A percentile compares a stretch with the other conserved stretches of the same genome.
Evolutionary conservation across 2,797 vertebrate genomes (phyloP).

Genomic region (Eutrigla gurnardus): DNA sequence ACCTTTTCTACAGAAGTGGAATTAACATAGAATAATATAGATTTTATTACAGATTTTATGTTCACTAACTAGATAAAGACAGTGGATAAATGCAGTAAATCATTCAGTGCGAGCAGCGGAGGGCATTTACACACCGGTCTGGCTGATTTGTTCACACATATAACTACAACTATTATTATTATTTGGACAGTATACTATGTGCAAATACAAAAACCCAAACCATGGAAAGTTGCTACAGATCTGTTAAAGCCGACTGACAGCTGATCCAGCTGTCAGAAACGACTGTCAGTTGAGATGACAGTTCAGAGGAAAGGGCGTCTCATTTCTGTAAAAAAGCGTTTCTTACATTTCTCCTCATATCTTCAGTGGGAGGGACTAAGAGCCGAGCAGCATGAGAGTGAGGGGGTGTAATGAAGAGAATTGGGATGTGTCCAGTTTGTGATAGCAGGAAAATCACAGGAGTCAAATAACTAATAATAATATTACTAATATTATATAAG

Average conservation of each 20-base stretch:
- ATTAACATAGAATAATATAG: background rate
- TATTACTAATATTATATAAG: background rate
- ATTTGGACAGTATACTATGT: background rate
- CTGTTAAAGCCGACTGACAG: background rate
- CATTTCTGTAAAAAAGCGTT: slow-evolving; percentile 3
- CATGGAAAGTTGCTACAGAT: background rate
- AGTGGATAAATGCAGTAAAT: background rate
- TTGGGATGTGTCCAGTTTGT: background rate
- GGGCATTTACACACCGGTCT: background rate
- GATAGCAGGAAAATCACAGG: background rate
- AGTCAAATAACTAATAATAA: background rate
- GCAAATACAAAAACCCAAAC: background rate
- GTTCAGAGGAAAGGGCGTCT: background rate
- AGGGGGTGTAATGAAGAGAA: background rate
- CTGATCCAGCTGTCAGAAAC: slow-evolving; percentile 1
- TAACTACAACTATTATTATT: background rate
- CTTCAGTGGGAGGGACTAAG: background rate
- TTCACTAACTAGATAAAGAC: background rate
- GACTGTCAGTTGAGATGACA: background rate
- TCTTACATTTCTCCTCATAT: background rate
- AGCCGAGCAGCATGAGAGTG: background rate
- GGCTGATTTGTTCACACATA: background rate
- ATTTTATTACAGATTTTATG: background rate
- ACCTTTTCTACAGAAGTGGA: background rate
- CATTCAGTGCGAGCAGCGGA: background rate